Evolutionary conservation across 1,140 invertebrate genomes (phyloP).

Genomic region (Harpegnathos saltator): DNA sequence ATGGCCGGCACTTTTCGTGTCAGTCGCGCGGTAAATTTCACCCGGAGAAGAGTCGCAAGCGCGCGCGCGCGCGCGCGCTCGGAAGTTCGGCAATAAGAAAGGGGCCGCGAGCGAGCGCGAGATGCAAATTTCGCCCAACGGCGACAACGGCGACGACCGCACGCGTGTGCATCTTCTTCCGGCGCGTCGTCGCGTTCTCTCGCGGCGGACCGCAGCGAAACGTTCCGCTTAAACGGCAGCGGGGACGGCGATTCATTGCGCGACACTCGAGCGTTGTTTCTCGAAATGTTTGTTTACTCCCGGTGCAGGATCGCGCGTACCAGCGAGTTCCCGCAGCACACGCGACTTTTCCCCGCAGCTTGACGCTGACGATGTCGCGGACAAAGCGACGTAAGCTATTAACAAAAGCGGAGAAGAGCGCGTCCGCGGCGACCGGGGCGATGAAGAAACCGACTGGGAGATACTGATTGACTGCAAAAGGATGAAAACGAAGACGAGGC

Average conservation of each 20-base stretch:
- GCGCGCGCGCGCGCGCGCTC: no score
- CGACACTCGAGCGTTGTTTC: conserved; percentile 1
- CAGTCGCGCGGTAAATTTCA: conserved; percentile 27
- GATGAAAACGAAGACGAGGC: no score
- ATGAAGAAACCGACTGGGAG: no score
- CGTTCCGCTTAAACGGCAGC: not conserved
- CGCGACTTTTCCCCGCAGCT: not conserved
- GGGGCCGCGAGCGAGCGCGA: not conserved
- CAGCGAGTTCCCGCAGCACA: not conserved
- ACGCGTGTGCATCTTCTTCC: not conserved
- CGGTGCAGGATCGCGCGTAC: no score
- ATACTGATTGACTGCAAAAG: no score
- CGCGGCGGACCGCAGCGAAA: not conserved
- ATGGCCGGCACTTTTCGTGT: not conserved
- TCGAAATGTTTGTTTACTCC: not conserved
- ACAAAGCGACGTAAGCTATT: no score
- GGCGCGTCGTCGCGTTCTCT: not conserved
- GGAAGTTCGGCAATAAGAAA: conserved; percentile 43
- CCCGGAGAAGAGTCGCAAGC: conserved; percentile 22
- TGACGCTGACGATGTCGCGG: no score
- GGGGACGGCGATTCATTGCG: conserved; percentile 28
- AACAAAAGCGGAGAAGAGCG: no score
- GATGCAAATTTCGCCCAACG: conserved; percentile 39
- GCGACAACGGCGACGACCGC: not conserved
- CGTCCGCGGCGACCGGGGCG: no score